Base-by-base conservation (phyloP, 1,140 invertebrate species). In the Bombus sylvicola region DNA sequence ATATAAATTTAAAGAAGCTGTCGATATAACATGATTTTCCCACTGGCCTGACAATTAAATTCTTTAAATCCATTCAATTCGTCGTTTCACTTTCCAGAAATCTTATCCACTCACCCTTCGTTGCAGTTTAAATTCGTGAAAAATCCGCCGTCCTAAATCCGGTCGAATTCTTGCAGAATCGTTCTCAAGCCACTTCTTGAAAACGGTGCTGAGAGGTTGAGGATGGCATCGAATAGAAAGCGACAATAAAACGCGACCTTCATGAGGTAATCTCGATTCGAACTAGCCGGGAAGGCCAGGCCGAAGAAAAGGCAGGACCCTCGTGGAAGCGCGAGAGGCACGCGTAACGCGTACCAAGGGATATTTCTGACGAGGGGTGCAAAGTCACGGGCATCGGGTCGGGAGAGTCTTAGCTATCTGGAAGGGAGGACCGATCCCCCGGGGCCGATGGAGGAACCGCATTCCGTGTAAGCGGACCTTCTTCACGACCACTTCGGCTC, bases 401-500 rank as follows among this genome's bases (percentile, higher is more conserved):
- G 71, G 53, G 53, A 86, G 78, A 74, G 82, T 39, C 77, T 77
- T 39, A 31, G 79, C 53, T 43, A 79, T 78, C 68, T 87, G 41
- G 69, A 85, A 90, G 88, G 81, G 89, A 84, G 81, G 57, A 79
- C 69, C 68, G 77, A 41, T 88, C 89, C 83, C 89, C 12, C 53
- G 89, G 62, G 89, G 89, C 74, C 83, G 66, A 90, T 90, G 89
- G 80, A 81, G 68, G 68, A 90, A 87, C 77, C 89, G 76, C 86
- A 81, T 90, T 88, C 86, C 81, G 80, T 84, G 64, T 90, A 89
- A 90, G 87, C 73, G 81, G 77, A 73, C 74, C 72, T 69, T 74
- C 83, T 90, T 84, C 89, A 84, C 82, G 82, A 82, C 43, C 75
- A 80, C 86, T 85, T 79, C 77, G 69, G 74, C 69, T 86, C 79